Conservation (phyloP, 2,797 vertebrate genomes). For the Myotis pilosus region DNA sequence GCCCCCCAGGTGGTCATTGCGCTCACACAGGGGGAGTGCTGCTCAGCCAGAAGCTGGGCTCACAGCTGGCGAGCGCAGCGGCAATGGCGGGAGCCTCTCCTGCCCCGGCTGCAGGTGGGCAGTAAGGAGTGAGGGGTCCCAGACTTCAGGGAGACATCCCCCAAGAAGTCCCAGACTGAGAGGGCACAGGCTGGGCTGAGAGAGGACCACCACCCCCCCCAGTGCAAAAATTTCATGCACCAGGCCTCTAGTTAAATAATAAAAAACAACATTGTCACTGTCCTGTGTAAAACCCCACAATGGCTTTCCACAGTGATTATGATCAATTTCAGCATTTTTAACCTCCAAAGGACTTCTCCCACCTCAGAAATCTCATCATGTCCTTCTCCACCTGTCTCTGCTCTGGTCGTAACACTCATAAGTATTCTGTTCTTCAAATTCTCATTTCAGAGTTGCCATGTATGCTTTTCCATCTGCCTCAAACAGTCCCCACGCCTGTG, state of each 20-base stretch:
- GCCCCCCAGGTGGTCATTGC: too few species aligned
- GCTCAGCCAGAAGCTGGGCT: too few species aligned
- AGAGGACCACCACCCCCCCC: too few species aligned
- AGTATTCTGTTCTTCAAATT: not conserved
- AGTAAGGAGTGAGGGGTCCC: too few species aligned
- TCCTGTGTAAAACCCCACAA: not conserved
- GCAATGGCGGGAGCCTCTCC: too few species aligned
- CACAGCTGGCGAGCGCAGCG: fast-evolving
- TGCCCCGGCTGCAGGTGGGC: too few species aligned
- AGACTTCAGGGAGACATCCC: too few species aligned
- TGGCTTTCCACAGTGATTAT: not conserved
- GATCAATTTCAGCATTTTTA: not conserved
- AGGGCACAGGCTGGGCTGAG: too few species aligned
- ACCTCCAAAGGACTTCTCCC: not conserved
- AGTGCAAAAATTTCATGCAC: too few species aligned
- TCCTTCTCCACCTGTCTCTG: not conserved
- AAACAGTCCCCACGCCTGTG: too few species aligned
- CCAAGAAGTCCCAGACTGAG: too few species aligned
- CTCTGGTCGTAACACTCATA: not conserved
- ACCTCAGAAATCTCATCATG: not conserved
- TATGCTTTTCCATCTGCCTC: not conserved
- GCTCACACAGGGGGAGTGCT: too few species aligned
- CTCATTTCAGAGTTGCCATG: not conserved
- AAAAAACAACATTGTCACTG: not conserved
- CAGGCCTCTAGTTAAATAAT: not conserved